Evolutionary conservation across 2,113 vertebrate genomes (phyloP).

Genomic region (Chlorodrepanis virens): DNA sequence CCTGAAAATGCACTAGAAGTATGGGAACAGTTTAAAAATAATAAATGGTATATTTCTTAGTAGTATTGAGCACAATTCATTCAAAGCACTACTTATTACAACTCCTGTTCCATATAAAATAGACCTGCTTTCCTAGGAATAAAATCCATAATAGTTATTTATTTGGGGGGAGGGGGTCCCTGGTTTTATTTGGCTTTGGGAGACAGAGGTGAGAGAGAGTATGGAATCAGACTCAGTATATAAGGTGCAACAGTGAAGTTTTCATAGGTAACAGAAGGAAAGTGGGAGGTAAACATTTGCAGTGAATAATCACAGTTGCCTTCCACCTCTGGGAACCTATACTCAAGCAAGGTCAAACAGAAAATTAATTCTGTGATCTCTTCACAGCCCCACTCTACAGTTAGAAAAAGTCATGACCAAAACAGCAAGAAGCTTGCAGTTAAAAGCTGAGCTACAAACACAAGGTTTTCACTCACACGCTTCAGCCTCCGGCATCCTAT

Average conservation of each 20-base stretch:
- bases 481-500: not conserved
- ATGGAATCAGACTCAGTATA: not conserved
- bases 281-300: not conserved
- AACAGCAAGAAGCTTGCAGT: not conserved
- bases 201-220: not conserved
- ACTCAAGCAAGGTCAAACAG: not conserved
- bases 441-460: not conserved
- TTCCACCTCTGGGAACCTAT: not conserved
- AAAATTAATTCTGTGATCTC: slow-evolving; percentile 4
- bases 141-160: not conserved
- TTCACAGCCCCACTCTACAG: not conserved
- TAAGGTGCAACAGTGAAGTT: not conserved
- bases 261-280: not conserved
- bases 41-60: not conserved
- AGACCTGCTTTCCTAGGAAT: not conserved
- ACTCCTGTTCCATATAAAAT: not conserved
- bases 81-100: not conserved
- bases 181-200: not conserved
- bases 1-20: not conserved
- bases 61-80: not conserved
- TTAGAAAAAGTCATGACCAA: not conserved
- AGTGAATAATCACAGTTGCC: not conserved
- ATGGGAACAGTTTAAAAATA: not conserved
- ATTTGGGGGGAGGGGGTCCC: accelerated
- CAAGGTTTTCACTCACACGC: not conserved